Base-by-base conservation (phyloP, 2,797 vertebrate genomes). In the Merluccius polli region DNA sequence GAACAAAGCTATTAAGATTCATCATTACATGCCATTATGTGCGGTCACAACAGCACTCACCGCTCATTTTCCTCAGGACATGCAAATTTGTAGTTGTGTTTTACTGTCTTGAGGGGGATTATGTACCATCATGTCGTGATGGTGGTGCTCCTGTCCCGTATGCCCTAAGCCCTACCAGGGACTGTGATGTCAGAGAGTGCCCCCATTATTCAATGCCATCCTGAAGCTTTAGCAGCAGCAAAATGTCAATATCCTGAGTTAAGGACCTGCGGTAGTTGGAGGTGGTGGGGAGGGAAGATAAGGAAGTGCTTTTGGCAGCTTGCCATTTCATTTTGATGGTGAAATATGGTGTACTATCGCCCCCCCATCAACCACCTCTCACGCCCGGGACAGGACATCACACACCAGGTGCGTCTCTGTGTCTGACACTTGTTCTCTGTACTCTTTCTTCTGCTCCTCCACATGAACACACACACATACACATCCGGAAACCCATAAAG, bases 261-360 rank as follows among this genome's bases (percentile, higher is more conserved):
- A n/a, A 24, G 8, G 59, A 24, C 21, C 21, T 12, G 59, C 16
- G 41, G 41, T 44, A 13, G 13, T 44, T 12, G 41, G 41, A 15
- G 41, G 41, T 15, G 41, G 13, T 15, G 41, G 41, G 41, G 36
- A 10, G 36, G 36, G 36, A 38, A 38, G 36, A 41, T n/a, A 71
- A 77, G 74, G 35, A 84, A 65, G 75, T 74, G 67, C 74, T 38
- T 11, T 68, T 85, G 84, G 82, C 80, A 82, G 30, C 3, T 36
- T 44, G 77, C 79, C 82, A 80, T 84, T 89, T 90, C 35, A 83
- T 78, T 82, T 86, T 52, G 72, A 77, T 29, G 29, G 30, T 75
- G 72, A 83, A 79, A 81, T 79, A 75, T 31, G 76, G 33, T 0
- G 3, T 71, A 69, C 72, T 77, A 69, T 75, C 67, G 70, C 79